phyloP scores from a whole-genome alignment of 1,140 invertebrate genomes.

The Drosophila mauritiana region DNA sequence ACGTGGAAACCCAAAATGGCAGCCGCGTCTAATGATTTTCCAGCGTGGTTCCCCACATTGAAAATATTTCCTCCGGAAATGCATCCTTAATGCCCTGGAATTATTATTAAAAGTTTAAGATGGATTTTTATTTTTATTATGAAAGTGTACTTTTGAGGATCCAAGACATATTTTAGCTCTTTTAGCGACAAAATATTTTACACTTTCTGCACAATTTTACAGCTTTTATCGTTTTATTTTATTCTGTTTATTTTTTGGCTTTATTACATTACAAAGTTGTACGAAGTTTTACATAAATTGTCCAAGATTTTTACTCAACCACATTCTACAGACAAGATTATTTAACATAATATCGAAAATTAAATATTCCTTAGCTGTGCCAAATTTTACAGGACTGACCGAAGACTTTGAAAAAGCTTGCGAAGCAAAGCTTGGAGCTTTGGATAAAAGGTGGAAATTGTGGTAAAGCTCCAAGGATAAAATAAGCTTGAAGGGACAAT shows the following conservation, averaged over 20 bases:
- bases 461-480: background rate
- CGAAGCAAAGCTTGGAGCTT: background rate
- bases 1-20: constrained; percentile 11
- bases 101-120: background rate
- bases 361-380: too few relatives aligned
- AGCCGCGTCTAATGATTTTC: constrained; percentile 45
- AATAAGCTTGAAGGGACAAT: background rate
- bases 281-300: too few relatives aligned
- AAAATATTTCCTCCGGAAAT: constrained; percentile 3
- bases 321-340: background rate
- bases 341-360: background rate
- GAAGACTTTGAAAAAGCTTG: background rate
- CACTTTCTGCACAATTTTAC: background rate
- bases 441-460: constrained; percentile 2
- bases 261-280: too few relatives aligned
- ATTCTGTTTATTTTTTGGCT: too few relatives aligned
- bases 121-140: too few relatives aligned
- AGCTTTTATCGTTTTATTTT: background rate
- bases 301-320: background rate
- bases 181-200: background rate
- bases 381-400: background rate
- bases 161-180: background rate
- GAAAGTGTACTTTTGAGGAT: background rate
- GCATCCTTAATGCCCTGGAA: background rate
- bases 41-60: constrained; percentile 33